Percentiles rank a stretch among this genome's conserved stretches.
phyloP scores from a whole-genome alignment of 2,888 invertebrate genomes.

The Epistrophe eligans region DNA sequence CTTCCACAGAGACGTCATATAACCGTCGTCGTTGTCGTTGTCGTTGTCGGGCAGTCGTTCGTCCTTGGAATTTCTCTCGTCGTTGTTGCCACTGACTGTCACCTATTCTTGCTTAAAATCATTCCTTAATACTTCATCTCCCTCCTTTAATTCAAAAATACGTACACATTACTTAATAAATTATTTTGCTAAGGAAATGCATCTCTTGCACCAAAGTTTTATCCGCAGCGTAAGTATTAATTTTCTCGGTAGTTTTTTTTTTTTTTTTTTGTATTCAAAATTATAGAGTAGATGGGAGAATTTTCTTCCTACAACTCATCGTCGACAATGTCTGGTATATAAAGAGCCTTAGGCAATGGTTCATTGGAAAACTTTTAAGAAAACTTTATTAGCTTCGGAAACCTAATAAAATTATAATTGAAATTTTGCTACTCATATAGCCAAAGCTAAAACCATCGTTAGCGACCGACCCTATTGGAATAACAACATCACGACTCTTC shows the following conservation, averaged over 20 bases:
- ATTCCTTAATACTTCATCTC: neutral
- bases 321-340: neutral
- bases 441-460: neutral
- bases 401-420: conserved; percentile 66
- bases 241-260: conserved; percentile 20
- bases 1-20: conserved; percentile 24
- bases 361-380: conserved; percentile 48
- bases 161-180: conserved; percentile 45
- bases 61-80: neutral
- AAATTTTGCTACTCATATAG: conserved; percentile 31
- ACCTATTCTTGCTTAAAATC: neutral
- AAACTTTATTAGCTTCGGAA: conserved; percentile 65
- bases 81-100: neutral
- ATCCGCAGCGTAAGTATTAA: conserved; percentile 43
- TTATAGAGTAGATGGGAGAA: neutral
- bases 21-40: neutral
- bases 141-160: conserved; percentile 3
- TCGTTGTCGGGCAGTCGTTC: no score
- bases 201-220: conserved; percentile 50
- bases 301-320: neutral
- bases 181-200: conserved; percentile 50
- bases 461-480: neutral
- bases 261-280: conserved; percentile 22
- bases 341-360: conserved; percentile 46
- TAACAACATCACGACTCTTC: no score